Base-by-base conservation (phyloP, 2,888 invertebrate genomes). In the Torymus tubicola region DNA sequence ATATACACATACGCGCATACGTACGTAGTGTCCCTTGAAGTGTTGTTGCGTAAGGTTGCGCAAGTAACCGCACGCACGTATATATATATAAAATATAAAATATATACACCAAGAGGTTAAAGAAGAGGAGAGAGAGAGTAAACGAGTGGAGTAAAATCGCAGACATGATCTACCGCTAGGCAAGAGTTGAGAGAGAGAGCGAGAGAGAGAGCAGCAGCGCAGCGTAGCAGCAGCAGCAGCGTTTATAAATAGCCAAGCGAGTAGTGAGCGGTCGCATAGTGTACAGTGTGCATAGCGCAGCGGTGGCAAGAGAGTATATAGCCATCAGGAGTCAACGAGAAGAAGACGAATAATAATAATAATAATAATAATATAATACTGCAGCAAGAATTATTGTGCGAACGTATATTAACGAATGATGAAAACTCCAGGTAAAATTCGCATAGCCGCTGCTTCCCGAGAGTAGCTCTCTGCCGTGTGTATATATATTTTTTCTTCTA, bases 151-250 rank as follows among this genome's bases (percentile, higher is more conserved):
- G n/a, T 10, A 31, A 69, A n/a, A 63, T 75, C 81, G 84, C 85
- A 84, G 86, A 85, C 83, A 86, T 86, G 86, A 86, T 86, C 84
- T 84, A 86, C 84, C 86, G 86, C 78, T 86, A 86, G 75, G 63
- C 21, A 11, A n/a, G 11, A n/a, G n/a, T 31, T 12, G 13, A 21
- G 61, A 84, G 73, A 64, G 63, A 8, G 42, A 42, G 42, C 5
- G 42, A 21, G n/a, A n/a, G n/a, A n/a, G n/a, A n/a, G n/a, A 31
- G 31, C 31, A n/a, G 4, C 2, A 31, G 31, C 4, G 24, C 24
- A 24, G 24, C n/a, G n/a, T n/a, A 31, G 42, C 8, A 42, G 42
- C 42, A 42, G 42, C 42, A 42, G 71, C 42, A 8, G 71, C 74
- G 82, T 84, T 82, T 84, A 84, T 81, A 83, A 84, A 84, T 84